Evolutionary conservation across 2,113 vertebrate genomes (phyloP), one percentile per base, ranked within the genome.

Genomic region (Ophthalmolycus amberensis): DNA sequence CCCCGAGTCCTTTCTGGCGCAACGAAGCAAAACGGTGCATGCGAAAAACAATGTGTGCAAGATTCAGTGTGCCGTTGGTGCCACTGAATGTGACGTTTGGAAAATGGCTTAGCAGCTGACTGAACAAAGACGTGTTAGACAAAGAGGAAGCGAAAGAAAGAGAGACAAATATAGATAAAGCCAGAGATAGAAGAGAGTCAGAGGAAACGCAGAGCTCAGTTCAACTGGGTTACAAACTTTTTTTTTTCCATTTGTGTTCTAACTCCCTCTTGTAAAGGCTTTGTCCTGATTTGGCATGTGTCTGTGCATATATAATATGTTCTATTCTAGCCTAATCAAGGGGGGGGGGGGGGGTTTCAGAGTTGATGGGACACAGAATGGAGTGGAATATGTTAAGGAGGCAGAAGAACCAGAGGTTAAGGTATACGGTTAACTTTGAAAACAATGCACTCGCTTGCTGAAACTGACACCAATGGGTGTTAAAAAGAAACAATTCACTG

Each of bases 111-210:
- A 10, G 80, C 84, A 87, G 86, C 65, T 80, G 82, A 89, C 58
- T 86, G 85, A 85, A 90, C 87, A 91, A 90, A 87, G 87, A 82
- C 46, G 75, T 67, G 78, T 80, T 77, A 77, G 50, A 89, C 85
- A 89, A 85, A 88, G 80, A 70, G 64, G 82, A 71, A 60, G 6
- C 29, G 62, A 50, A 67, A 71, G 68, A 80, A 44, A 50, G 58
- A 32, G 63, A 88, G 80, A 85, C 25, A 80, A 79, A 82, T 82
- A 87, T 77, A 83, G 75, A 87, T 37, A 37, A 63, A 79, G 60
- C 46, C 60, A 73, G 50, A 83, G 65, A 74, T 48, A 80, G 77
- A 83, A 42, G 42, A 75, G 66, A 85, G 58, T 65, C 65, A 75
- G 50, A 81, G 72, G 48, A 77, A 50, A 60, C 29, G 38, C 63